phyloP scores from a whole-genome alignment of 2,888 invertebrate species.

The Drosophila multiciliata region DNA sequence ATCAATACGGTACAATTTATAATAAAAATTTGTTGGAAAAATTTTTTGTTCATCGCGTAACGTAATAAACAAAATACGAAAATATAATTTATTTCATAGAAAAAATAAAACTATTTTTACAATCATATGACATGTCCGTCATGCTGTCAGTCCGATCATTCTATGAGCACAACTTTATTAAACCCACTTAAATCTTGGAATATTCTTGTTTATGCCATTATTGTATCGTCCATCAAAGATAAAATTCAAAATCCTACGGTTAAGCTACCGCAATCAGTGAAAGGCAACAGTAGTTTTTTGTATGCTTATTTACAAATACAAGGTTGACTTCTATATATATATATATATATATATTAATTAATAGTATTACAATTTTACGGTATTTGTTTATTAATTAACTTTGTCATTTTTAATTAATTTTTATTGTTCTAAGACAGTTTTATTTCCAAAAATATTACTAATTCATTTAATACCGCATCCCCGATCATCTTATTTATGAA shows the following conservation, averaged over 20 bases:
- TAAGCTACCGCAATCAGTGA: background rate
- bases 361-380: background rate
- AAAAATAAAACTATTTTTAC: background rate
- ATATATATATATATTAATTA: background rate
- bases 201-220: background rate
- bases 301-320: background rate
- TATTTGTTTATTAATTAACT: background rate
- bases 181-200: background rate
- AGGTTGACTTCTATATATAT: background rate
- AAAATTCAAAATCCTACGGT: background rate
- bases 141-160: background rate
- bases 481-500: background rate
- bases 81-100: background rate
- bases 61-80: background rate
- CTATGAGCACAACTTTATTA: background rate
- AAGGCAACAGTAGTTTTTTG: background rate
- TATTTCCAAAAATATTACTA: background rate
- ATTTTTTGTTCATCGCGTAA: background rate
- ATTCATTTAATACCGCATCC: background rate
- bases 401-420: background rate
- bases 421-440: background rate
- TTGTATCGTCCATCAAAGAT: background rate
- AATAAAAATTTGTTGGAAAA: background rate
- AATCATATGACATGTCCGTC: background rate
- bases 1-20: background rate